A percentile compares a stretch with the other conserved stretches of the same genome.
These are phyloP conservation scores for Echeneis naucrates DNA, from an alignment of 2,797 vertebrate species.

Conservation along the genomic window DNA sequence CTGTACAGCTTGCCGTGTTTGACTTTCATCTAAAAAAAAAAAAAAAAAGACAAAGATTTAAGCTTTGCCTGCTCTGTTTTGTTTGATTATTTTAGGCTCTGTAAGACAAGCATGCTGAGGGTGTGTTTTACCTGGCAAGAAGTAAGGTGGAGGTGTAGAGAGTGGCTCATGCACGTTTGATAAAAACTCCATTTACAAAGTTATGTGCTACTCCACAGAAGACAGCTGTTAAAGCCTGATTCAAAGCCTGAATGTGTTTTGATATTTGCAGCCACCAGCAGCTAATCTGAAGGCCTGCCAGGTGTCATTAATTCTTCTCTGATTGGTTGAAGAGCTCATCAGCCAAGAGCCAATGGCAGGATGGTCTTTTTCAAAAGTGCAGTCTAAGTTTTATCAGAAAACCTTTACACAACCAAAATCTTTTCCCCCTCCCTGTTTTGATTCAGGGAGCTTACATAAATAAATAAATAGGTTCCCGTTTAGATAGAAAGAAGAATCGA, in stretches of 20 bases:
- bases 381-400: not conserved
- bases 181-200: slow-evolving; percentile 52
- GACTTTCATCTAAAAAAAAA: slow-evolving; percentile 42
- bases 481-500: too few relatives aligned
- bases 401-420: too few relatives aligned
- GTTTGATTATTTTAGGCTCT: not conserved
- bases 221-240: not conserved
- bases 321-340: slow-evolving; percentile 55
- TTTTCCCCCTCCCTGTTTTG: too few relatives aligned
- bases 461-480: too few relatives aligned
- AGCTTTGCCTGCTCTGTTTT: not conserved
- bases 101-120: not conserved
- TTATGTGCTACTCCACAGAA: not conserved
- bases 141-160: slow-evolving; percentile 57
- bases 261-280: slow-evolving; percentile 29
- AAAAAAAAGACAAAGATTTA: slow-evolving; percentile 16
- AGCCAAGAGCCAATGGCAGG: slow-evolving; percentile 34
- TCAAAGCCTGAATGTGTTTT: slow-evolving; percentile 1
- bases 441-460: too few relatives aligned
- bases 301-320: slow-evolving; percentile 62
- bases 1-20: slow-evolving; percentile 14
- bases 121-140: slow-evolving; percentile 63
- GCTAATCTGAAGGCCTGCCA: slow-evolving; percentile 44
- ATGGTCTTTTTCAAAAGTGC: not conserved
- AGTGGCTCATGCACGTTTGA: slow-evolving; percentile 39